Evolutionary conservation across 2,888 invertebrate genomes (phyloP), one percentile per base, ranked within the genome.

Genomic region (Shargacucullia verbasci): DNA sequence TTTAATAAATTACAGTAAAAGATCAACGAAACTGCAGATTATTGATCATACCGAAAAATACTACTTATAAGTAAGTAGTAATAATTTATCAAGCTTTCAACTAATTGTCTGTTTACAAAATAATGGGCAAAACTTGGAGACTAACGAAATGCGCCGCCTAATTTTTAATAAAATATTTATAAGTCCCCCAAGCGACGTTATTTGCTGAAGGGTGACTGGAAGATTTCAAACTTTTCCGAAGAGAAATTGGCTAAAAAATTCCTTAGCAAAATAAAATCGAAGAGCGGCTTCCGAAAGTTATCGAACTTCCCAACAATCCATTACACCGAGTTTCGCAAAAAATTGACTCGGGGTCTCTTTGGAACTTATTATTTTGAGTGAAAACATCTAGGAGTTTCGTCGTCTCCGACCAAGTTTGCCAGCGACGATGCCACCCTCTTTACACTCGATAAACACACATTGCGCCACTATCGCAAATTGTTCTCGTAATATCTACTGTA

Each of bases 181-280:
- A 80, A 80, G 78, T 82, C 78, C 73, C 70, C 75, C 70, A 62
- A 69, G 68, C 69, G 56, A 68, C 72, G 80, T 82, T 83, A 82
- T 84, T 84, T 80, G 85, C 84, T 85, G 84, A 87, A 88, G 89
- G 88, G 89, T 88, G 90, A 89, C 91, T 89, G 82, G 86, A 89
- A 89, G 90, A 90, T 88, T 89, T 83, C 88, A 82, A 91, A 91
- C 88, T 90, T 91, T 81, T 65, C 77, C 86, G 79, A 74, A 86
- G 91, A 87, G 91, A 92, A 93, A 92, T 93, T 92, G 92, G 90
- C 91, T 91, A 92, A 92, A 92, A 92, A 93, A 92, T 90, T 92
- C 89, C 84, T 86, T 83, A 72, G 88, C 85, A 87, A 92, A 93
- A 92, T 91, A 90, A 92, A 91, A 92, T 90, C 92, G 88, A 88